A percentile compares a stretch with the other conserved stretches of the same genome.
Evolutionary conservation across 1,140 invertebrate genomes (phyloP).

Genomic region (Kradibia gibbosae): DNA sequence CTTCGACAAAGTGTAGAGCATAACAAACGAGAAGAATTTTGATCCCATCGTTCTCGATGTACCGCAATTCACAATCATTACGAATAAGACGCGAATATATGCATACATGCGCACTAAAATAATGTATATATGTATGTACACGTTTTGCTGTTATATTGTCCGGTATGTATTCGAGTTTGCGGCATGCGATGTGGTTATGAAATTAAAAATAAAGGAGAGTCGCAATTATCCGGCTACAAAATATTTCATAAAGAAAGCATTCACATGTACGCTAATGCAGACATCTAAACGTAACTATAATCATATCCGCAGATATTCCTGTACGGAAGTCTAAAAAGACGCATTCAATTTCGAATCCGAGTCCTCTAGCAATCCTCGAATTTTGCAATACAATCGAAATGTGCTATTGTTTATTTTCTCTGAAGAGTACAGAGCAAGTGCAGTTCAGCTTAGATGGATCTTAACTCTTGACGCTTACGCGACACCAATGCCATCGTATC

Average conservation of each 20-base stretch:
- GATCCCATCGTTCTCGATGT: conserved; percentile 5
- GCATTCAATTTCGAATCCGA: not conserved
- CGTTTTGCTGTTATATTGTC: conserved; percentile 19
- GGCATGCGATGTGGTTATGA: conserved; percentile 26
- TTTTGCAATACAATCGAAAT: too few species aligned
- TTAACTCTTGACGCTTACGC: too few species aligned
- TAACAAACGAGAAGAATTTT: conserved; percentile 4
- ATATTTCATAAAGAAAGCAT: conserved; percentile 6
- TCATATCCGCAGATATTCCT: not conserved
- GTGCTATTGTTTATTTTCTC: too few species aligned
- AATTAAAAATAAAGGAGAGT: conserved; percentile 25
- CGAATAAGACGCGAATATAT: conserved; percentile 1
- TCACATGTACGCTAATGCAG: not conserved
- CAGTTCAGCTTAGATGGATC: too few species aligned
- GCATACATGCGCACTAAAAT: not conserved
- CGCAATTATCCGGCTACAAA: not conserved
- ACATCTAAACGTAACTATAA: not conserved
- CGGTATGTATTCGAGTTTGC: not conserved
- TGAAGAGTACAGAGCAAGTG: too few species aligned
- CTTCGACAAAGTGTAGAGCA: not conserved
- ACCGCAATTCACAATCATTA: conserved; percentile 22
- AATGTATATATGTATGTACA: not conserved
- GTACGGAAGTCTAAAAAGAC: not conserved
- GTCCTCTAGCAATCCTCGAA: too few species aligned
- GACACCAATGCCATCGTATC: too few species aligned